phyloP scores from a whole-genome alignment of 2,797 vertebrate genomes.

The Salmo trutta region DNA sequence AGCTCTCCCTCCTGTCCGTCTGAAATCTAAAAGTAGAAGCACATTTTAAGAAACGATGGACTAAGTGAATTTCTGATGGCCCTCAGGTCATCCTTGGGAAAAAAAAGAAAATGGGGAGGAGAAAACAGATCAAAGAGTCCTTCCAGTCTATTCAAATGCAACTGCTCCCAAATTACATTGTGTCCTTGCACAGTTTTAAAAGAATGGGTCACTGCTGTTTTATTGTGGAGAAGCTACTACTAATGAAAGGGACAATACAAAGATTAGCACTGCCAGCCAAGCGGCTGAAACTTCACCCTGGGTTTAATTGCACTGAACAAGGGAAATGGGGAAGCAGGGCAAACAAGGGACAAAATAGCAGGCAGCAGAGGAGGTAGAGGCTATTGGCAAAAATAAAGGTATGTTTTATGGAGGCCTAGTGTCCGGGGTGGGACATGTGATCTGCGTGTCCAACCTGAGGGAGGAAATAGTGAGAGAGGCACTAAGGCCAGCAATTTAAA shows the following conservation, averaged over 20 bases:
- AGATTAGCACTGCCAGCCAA: conserved; percentile 86
- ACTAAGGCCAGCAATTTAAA: background rate
- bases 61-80: conserved; percentile 65
- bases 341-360: conserved; percentile 78
- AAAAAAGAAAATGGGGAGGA: background rate
- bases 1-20: background rate
- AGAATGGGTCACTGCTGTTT: conserved; percentile 81
- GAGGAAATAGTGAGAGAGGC: background rate
- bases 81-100: conserved; percentile 66
- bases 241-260: conserved; percentile 87
- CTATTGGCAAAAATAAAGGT: conserved; percentile 42
- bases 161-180: conserved; percentile 81
- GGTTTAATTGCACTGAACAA: conserved; percentile 86
- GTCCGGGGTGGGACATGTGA: conserved; percentile 20
- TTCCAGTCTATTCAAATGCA: conserved; percentile 80
- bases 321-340: conserved; percentile 76
- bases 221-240: conserved; percentile 82
- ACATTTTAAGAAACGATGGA: conserved; percentile 53
- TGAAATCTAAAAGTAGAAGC: conserved; percentile 26
- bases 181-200: conserved; percentile 75
- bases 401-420: conserved; percentile 44
- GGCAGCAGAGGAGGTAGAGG: conserved; percentile 54
- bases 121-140: conserved; percentile 84
- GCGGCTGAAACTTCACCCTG: conserved; percentile 81
- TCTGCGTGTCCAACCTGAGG: background rate